Evolutionary conservation across 2,888 invertebrate genomes (phyloP).

Genomic region (Neoascia interrupta): DNA sequence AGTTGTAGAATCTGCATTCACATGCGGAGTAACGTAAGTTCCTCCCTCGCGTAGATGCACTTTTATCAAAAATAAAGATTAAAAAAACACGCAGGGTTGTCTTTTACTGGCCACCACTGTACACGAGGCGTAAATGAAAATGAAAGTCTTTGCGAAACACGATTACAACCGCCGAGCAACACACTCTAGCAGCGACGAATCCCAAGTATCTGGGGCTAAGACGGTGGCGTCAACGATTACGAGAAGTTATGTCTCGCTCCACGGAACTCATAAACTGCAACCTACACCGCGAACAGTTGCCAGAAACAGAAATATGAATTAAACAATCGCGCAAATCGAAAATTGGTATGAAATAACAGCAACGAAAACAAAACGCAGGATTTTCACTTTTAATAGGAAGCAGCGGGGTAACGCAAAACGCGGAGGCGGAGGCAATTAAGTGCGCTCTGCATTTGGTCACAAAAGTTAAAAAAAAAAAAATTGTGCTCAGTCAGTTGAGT

Average conservation of each 20-base stretch:
- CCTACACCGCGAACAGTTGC: constrained; percentile 12
- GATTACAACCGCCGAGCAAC: constrained; percentile 4
- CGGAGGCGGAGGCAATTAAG: neutral
- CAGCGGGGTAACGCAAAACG: neutral
- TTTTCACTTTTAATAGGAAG: constrained; percentile 59
- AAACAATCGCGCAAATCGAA: constrained; percentile 41
- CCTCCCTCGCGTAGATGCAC: neutral
- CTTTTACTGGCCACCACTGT: constrained; percentile 25
- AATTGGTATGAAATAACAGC: constrained; percentile 19
- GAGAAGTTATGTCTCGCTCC: constrained; percentile 24
- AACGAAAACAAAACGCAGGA: constrained; percentile 9
- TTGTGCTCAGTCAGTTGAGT: too few species aligned
- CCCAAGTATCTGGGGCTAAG: neutral
- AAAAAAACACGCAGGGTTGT: too few species aligned
- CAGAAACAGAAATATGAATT: constrained; percentile 37
- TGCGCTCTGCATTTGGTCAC: constrained; percentile 43
- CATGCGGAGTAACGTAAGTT: constrained; percentile 24
- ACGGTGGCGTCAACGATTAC: constrained; percentile 19
- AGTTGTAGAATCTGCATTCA: constrained; percentile 36
- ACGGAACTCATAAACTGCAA: constrained; percentile 23
- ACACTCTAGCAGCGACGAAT: neutral
- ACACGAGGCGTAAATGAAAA: constrained; percentile 33
- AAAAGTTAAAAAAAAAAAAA: constrained; percentile 11
- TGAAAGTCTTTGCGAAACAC: constrained; percentile 56
- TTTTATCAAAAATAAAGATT: neutral